Base-by-base conservation (phyloP, 2,888 invertebrate genomes). In the Incurvaria masculella region DNA sequence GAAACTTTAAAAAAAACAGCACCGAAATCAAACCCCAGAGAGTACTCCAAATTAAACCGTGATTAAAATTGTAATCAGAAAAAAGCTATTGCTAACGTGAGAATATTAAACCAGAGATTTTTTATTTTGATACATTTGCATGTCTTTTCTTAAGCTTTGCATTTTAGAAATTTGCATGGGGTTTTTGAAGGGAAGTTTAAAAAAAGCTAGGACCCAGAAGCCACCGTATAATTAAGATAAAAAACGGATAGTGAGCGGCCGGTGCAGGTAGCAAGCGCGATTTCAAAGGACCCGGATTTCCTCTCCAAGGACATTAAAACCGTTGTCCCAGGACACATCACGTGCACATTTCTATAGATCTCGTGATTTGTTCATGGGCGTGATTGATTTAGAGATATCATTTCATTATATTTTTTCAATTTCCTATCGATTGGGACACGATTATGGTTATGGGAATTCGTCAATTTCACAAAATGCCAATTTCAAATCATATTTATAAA, bases 21-120 rank as follows among this genome's bases (percentile, higher is more conserved):
- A 46, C 57, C 55, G 60, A 65, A 73, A 72, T 72, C 74, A 78
- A 78, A 76, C 78, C 76, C 76, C 75, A 74, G 71, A 78, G 76
- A 64, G 71, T 66, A 69, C 75, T 76, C 70, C 76, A 78, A 78
- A 78, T 78, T 78, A 76, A 78, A 78, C 63, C 69, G 62, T 72
- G 74, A 70, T 78, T 78, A 75, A 64, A 74, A 69, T 68, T 66
- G 69, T 72, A n/a, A n/a, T 60, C 59, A 53, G 55, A 62, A 66
- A 44, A 44, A 58, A 58, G 44, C 23, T 44, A 56, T 62, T 56
- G 66, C 65, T 74, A 74, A 78, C 75, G 76, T 76, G 76, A 74
- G 78, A 78, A 75, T 72, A 78, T 78, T 75, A 78, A 67, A 57
- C 57, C 53, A 14, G 33, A 6, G 50, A 48, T 48, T 52, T 63